Base-by-base conservation (phyloP, 2,113 vertebrate genomes). In the Lycaon pictus region DNA sequence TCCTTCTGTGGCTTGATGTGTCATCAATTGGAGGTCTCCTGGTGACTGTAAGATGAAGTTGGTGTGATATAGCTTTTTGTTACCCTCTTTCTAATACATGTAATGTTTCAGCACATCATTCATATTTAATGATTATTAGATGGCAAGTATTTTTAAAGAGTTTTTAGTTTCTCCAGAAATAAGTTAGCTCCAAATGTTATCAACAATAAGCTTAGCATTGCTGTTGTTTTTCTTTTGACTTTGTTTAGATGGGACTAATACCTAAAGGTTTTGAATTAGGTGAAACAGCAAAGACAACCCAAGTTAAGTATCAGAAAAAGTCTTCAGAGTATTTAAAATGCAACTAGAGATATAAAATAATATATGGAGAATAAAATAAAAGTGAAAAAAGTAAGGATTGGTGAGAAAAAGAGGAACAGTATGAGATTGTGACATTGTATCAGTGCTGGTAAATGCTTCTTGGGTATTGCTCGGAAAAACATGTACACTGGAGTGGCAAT, bases 181-280 rank as follows among this genome's bases (percentile, higher is more conserved):
- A 88, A 82, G 20, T 86, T 87, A 90, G 53, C 32, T 80, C 29
- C 37, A 74, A 62, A 86, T 77, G 16, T 60, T 65, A 25, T 82
- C 87, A 35, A 48, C 43, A 62, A 25, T 53, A 83, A 63, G 9
- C 51, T 60, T 71, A 29, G 72, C 20, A 12, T 58, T 65, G 35
- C 56, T 81, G 11, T 63, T 80, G 11, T 77, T 97, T 92, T 77
- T 82, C 16, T 82, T 25, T 86, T 93, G 65, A 93, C 16, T 92
- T 90, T 95, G 43, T 86, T 93, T 84, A 32, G 53, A 77, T 5
- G 20, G 69, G 29, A 76, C 27, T 62, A 43, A 62, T 22, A 80
- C 13, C n/a, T 93, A 62, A 81, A 9, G 48, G 95, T n/a, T 93
- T 86, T 48, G 71, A 93, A 63, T 76, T 35, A 87, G 2, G 11